Evolutionary conservation across 2,888 invertebrate genomes (phyloP).

Genomic region (Melieria omissa): DNA sequence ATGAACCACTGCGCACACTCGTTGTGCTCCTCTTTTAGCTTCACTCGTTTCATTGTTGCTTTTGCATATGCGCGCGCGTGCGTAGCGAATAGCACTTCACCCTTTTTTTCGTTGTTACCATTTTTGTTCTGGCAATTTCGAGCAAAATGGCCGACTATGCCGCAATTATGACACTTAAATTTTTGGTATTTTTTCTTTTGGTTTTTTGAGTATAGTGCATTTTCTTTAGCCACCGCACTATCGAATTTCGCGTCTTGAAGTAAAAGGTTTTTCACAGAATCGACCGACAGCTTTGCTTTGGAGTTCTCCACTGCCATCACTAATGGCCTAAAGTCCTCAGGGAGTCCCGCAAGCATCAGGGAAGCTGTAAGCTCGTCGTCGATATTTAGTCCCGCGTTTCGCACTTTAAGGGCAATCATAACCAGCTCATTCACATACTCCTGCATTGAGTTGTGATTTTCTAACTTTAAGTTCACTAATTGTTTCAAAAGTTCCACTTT

Average conservation of each 20-base stretch:
- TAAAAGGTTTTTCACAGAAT: constrained; percentile 25
- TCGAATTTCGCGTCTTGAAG: too few relatives aligned
- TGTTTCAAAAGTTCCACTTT: constrained; percentile 29
- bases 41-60: constrained; percentile 4
- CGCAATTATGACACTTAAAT: constrained; percentile 38
- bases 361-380: constrained; percentile 36
- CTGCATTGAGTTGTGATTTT: constrained; percentile 26
- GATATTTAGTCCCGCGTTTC: constrained; percentile 30
- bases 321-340: too few relatives aligned
- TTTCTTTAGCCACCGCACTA: too few relatives aligned
- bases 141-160: constrained; percentile 34
- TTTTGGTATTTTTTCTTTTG: constrained; percentile 4
- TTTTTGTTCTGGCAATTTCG: constrained; percentile 38
- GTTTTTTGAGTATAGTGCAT: constrained; percentile 36
- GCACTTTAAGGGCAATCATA: constrained; percentile 26
- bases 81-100: too few relatives aligned
- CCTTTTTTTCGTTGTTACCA: neutral
- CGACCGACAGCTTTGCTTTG: constrained; percentile 12
- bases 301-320: constrained; percentile 31
- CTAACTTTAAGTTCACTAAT: constrained; percentile 24
- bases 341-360: constrained; percentile 38
- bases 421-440: constrained; percentile 29
- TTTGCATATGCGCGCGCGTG: too few relatives aligned
- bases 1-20: constrained; percentile 30
- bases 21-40: constrained; percentile 23